Percentiles rank a stretch among this genome's conserved stretches.
Conservation (phyloP, 2,888 invertebrate species). For the Xanthorhoe designata region DNA sequence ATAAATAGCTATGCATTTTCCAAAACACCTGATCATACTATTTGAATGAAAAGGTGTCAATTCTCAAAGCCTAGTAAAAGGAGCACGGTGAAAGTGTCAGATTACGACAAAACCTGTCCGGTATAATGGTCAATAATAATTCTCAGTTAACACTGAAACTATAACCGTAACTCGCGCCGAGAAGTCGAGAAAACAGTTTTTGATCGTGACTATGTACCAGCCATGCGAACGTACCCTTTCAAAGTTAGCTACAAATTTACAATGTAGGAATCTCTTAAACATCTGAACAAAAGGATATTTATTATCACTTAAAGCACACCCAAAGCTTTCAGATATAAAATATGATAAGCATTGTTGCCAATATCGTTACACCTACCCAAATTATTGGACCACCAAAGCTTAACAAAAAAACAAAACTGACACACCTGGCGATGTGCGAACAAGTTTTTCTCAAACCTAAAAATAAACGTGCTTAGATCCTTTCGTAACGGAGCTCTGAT, state of each 20-base stretch:
- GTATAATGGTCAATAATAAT: conserved; percentile 47
- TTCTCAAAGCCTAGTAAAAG: conserved; percentile 41
- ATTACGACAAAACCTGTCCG: conserved; percentile 44
- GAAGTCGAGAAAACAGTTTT: conserved; percentile 48
- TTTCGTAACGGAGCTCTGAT: conserved; percentile 29
- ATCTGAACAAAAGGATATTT: conserved; percentile 32
- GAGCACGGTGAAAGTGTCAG: conserved; percentile 46
- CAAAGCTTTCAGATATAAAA: conserved; percentile 36
- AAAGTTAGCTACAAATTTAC: conserved; percentile 16
- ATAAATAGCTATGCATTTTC: neutral
- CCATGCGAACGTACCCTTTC: conserved; percentile 29
- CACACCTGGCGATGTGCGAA: conserved; percentile 37
- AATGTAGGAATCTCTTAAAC: conserved; percentile 16
- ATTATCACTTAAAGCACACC: conserved; percentile 31
- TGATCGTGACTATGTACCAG: conserved; percentile 55
- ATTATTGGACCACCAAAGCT: conserved; percentile 44
- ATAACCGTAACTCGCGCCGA: conserved; percentile 46
- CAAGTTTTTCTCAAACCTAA: conserved; percentile 30
- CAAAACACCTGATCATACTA: neutral
- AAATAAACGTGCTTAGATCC: conserved; percentile 29
- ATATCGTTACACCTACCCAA: conserved; percentile 46
- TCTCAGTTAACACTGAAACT: conserved; percentile 47
- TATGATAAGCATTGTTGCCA: conserved; percentile 40
- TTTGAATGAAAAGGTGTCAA: conserved; percentile 13
- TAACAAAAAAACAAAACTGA: conserved; percentile 35